phyloP scores from a whole-genome alignment of 2,888 invertebrate species.

The Acanthosepion esculentum region DNA sequence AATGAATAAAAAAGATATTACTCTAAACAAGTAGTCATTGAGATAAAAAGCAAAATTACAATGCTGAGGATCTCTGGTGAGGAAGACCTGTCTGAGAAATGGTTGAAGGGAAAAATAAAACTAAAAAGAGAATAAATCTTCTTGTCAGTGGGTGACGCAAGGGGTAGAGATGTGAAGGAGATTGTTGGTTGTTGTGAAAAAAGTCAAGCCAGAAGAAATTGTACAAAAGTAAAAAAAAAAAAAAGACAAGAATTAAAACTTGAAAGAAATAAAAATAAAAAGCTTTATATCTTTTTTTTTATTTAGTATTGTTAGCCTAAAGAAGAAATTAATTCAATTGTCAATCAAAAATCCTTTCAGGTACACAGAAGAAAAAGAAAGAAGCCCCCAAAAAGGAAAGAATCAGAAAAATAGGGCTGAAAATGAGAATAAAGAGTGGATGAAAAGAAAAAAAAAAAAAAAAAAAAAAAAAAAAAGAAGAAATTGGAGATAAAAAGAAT shows the following conservation, averaged over 20 bases:
- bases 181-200: neutral
- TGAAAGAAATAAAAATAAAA: neutral
- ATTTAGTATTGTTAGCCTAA: neutral
- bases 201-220: neutral
- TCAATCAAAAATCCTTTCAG: slow-evolving; percentile 11
- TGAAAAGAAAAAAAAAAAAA: neutral
- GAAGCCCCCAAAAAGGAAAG: neutral
- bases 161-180: neutral
- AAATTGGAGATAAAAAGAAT: neutral
- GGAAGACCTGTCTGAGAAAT: no score
- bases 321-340: slow-evolving; percentile 33
- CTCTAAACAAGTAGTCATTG: no score
- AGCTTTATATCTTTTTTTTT: no score
- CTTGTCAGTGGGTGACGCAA: neutral
- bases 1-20: no score
- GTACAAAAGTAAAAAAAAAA: neutral
- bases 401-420: neutral
- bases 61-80: no score
- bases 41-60: no score
- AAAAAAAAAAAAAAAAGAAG: neutral
- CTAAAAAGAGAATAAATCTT: no score
- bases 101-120: no score
- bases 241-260: neutral
- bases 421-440: neutral
- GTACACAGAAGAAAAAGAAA: neutral